Base-by-base conservation (phyloP, 53 echinoderm and acorn worm genomes). In the Temnopleurus reevesii region DNA sequence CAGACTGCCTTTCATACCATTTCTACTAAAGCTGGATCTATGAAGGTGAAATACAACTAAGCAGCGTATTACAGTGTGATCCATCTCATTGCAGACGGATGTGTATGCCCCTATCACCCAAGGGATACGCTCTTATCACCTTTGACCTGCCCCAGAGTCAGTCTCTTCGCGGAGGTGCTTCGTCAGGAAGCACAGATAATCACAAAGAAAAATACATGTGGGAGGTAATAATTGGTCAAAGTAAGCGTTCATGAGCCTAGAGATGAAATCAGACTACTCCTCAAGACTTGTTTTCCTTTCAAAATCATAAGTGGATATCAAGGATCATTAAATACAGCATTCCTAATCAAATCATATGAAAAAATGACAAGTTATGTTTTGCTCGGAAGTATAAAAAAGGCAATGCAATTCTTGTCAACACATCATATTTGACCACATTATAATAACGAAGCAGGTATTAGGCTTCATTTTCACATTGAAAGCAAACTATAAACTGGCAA, bases 191-290 rank as follows among this genome's bases (percentile, higher is more conserved):
- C 46, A 51, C 46, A 19, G 29, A 65, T 87, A 87, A 87, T 66
- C 88, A 51, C 41, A 47, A 87, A 87, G 71, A 66, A 66, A 87
- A 87, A 87, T 60, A 85, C 47, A 85, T 71, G 71, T 87, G 88
- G 71, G 88, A 87, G 88, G 88, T 87, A 66, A 66, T 87, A 87
- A 87, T 87, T 87, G 88, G 65, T 87, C 71, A 64, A 87, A 25
- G 23, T 41, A 46, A 49, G 47, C 1, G 13, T 80, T 51, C 47
- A 31, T 13, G 51, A 51, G 47, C 46, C 80, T 80, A 19, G 47
- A 26, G 51, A 80, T 80, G 31, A 80, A 46, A 21, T 49, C 46
- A 79, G 79, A 79, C 25, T 47, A 80, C 46, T 49, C 47, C 51
- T 29, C 2, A 27, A 51, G 49, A 51, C 17, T 51, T 80, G 47